Evolutionary conservation across 2,797 vertebrate genomes (phyloP), one percentile per base, ranked within the genome.

Genomic region (Microctenopoma lineatum): DNA sequence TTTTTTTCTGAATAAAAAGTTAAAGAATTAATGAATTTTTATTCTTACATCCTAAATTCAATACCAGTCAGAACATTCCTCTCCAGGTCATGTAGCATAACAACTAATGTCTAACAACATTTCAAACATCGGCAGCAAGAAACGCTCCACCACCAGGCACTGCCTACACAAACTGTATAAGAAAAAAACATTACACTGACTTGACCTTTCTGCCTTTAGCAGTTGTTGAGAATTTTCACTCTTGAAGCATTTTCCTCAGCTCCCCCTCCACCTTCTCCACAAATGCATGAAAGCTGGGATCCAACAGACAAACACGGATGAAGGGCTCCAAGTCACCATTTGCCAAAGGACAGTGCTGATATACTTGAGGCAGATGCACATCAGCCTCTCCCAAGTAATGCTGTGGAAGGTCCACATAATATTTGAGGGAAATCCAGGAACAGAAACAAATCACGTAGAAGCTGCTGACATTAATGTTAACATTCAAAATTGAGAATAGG

Each of bases 1-100:
- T 96, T 92, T 97, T 91, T 98, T 98, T 96, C 95, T 95, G 93
- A 97, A 98, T 98, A 98, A 99, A 97, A 95, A 92, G 84, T 89
- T 73, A 75, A 83, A 95, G 93, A 95, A 93, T 90, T 16, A n/a
- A 77, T 36, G 25, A 44, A 44, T 4, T 34, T 67, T 61, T 21
- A 21, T 21, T 18, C 39, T 27, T 32, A 59, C 41, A 13, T 13
- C 10, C 3, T 1, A 6, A 60, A 69, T 70, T 42, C 12, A 60
- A 21, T 38, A 7, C 7, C 34, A 52, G 29, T 59, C 3, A 34
- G 54, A 52, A 16, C 48, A 59, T 65, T 18, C 29, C 26, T 61
- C 56, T 72, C 63, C 12, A 4, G 41, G 46, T 42, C 27, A 36
- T 32, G 53, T 29, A 79, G 46, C 9, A 73, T 27, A 63, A 60